Percentiles rank a stretch among this genome's conserved stretches.
phyloP scores from a whole-genome alignment of 2,888 invertebrate genomes.

The Trichogramma evanescens region DNA sequence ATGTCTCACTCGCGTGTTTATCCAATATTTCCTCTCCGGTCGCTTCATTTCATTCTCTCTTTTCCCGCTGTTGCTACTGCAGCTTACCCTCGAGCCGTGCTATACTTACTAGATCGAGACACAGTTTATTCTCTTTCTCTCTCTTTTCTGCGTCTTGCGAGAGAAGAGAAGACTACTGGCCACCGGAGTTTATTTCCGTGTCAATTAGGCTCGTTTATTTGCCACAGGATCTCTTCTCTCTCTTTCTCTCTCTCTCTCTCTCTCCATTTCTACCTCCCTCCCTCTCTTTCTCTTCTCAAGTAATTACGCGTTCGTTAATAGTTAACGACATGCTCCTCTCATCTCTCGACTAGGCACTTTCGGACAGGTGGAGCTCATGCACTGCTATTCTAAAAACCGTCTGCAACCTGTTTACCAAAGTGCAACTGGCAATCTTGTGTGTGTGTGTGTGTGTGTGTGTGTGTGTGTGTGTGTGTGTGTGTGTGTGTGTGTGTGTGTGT shows the following conservation, averaged over 20 bases:
- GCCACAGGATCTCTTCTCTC: constrained; percentile 29
- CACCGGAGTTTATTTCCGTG: constrained; percentile 42
- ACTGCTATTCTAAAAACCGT: not conserved
- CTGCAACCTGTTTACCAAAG: constrained; percentile 11
- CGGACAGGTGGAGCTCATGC: constrained; percentile 39
- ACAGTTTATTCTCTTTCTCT: constrained; percentile 5
- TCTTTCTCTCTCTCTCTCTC: not conserved
- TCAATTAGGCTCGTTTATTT: constrained; percentile 47
- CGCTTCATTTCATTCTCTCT: constrained; percentile 19
- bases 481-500: too few relatives aligned
- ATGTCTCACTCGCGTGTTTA: constrained; percentile 9
- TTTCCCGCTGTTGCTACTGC: not conserved
- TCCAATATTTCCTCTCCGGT: constrained; percentile 1
- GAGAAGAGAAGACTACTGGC: constrained; percentile 20
- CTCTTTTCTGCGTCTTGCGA: constrained; percentile 2
- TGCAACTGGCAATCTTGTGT: not conserved
- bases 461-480: too few relatives aligned
- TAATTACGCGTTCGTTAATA: constrained; percentile 44
- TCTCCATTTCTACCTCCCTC: not conserved
- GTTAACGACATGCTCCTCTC: constrained; percentile 41
- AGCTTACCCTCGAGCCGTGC: not conserved
- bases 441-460: too few relatives aligned
- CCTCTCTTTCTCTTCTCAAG: constrained; percentile 30
- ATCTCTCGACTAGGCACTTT: too few relatives aligned
- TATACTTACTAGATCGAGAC: not conserved